These are phyloP conservation scores for Desmophyllum pertusum DNA, from an alignment of 92 coral and sea anemone species.

Conservation along the genomic window DNA sequence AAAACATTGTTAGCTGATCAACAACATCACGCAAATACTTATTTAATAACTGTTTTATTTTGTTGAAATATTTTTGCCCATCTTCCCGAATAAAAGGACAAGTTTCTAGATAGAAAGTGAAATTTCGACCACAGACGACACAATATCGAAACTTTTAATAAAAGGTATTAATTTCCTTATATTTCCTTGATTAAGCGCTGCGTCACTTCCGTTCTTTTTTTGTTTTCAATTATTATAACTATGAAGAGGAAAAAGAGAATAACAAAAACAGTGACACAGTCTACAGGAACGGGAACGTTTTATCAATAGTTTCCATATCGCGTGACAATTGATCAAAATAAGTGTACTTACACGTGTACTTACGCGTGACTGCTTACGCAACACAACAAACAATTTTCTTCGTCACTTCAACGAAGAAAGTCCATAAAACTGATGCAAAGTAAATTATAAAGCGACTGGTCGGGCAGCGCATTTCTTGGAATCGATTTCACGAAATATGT, in stretches of 20 bases:
- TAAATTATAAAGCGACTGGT: neutral
- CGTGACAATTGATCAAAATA: slow-evolving; percentile 12
- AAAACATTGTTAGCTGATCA: neutral
- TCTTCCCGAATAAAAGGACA: too few species aligned
- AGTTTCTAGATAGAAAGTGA: neutral
- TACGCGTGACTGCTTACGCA: too few species aligned
- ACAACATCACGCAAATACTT: neutral
- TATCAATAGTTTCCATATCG: slow-evolving; percentile 16
- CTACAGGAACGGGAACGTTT: neutral
- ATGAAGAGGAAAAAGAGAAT: neutral
- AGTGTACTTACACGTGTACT: slow-evolving; percentile 47
- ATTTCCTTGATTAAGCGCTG: neutral
- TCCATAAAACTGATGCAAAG: neutral
- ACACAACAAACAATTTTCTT: neutral
- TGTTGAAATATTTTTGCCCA: too few species aligned
- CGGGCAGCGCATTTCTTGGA: neutral
- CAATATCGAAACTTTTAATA: too few species aligned
- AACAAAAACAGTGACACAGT: neutral
- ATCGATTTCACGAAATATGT: neutral
- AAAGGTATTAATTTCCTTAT: too few species aligned
- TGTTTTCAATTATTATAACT: neutral
- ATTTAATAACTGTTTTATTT: too few species aligned
- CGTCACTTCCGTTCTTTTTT: neutral
- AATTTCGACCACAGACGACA: neutral
- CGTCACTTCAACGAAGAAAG: neutral